Percentiles rank a stretch among this genome's conserved stretches.
Conservation (phyloP, 2,888 invertebrate genomes). For the Caenorhabditis japonica region DNA sequence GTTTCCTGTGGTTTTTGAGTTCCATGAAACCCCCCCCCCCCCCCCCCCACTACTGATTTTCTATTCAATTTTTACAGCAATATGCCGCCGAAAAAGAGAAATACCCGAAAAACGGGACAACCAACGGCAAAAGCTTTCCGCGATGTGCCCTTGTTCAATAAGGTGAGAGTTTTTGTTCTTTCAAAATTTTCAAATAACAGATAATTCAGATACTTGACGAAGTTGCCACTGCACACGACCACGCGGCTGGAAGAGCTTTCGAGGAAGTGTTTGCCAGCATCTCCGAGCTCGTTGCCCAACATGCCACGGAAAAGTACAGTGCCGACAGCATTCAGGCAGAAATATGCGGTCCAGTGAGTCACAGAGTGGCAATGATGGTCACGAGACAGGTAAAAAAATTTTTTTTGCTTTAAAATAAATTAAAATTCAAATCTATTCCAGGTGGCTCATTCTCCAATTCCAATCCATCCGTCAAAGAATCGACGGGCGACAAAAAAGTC, state of each 20-base stretch:
- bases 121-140: slow-evolving; percentile 2
- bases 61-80: too few species aligned
- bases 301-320: not conserved
- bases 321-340: not conserved
- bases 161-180: slow-evolving; percentile 2
- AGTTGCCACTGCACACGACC: not conserved
- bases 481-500: too few species aligned
- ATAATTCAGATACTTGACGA: slow-evolving; percentile 12
- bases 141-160: not conserved
- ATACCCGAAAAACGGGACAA: slow-evolving; percentile 3
- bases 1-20: too few species aligned
- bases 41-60: too few species aligned
- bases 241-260: slow-evolving; percentile 2
- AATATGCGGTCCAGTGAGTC: not conserved
- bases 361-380: not conserved
- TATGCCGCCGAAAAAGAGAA: slow-evolving; percentile 32
- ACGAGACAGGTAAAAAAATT: slow-evolving; percentile 19
- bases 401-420: too few species aligned
- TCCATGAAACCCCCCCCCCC: too few species aligned
- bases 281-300: not conserved
- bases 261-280: slow-evolving; percentile 3
- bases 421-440: too few species aligned
- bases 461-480: too few species aligned
- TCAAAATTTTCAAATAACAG: not conserved
- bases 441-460: too few species aligned